Evolutionary conservation across 2,113 vertebrate species (phyloP).

Genomic region (Orycteropus afer): DNA sequence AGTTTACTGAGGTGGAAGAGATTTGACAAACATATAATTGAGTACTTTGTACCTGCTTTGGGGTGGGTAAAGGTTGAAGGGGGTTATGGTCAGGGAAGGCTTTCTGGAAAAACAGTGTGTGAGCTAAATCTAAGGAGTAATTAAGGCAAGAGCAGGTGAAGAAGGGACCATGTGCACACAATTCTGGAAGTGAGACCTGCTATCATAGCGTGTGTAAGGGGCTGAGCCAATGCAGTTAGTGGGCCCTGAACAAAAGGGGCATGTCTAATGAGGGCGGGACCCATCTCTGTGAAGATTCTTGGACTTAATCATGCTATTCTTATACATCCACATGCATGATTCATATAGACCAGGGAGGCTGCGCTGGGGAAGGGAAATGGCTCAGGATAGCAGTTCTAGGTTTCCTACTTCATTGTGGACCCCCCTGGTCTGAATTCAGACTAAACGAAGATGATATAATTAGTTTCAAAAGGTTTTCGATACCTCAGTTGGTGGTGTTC

Average conservation of each 20-base stretch:
- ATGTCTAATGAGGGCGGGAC: too few relatives aligned
- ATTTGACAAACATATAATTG: accelerated
- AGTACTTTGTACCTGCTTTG: accelerated
- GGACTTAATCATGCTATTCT: neutral
- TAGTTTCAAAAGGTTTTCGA: neutral
- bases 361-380: neutral
- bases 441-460: neutral
- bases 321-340: accelerated
- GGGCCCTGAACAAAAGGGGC: neutral
- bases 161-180: neutral
- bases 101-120: neutral
- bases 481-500: neutral
- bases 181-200: accelerated
- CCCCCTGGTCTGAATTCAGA: neutral
- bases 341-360: neutral
- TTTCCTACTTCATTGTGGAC: neutral
- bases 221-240: neutral
- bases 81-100: neutral
- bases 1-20: neutral
- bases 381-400: neutral
- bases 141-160: neutral
- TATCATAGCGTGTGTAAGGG: neutral
- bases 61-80: neutral
- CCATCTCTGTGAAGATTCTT: neutral
- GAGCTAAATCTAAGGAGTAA: neutral